These are phyloP conservation scores for Liopterus haemorrhoidalis DNA, from an alignment of 2,888 invertebrate species.

Conservation along the genomic window DNA sequence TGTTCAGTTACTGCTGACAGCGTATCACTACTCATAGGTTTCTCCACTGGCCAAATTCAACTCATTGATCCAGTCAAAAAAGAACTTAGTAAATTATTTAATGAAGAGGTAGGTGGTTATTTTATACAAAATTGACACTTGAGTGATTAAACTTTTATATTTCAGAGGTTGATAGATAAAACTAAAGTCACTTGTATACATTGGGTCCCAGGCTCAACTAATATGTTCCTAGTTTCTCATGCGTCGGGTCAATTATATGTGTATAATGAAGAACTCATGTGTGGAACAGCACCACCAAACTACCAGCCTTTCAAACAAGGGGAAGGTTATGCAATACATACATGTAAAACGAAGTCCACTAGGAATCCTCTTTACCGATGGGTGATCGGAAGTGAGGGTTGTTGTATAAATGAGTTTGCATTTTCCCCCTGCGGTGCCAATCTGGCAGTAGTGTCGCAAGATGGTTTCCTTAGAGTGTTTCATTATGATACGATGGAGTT, in stretches of 20 bases:
- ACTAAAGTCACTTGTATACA: constrained; percentile 92
- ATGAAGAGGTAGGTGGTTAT: constrained; percentile 79
- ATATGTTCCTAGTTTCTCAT: constrained; percentile 91
- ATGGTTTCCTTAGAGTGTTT: constrained; percentile 92
- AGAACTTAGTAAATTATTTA: constrained; percentile 92
- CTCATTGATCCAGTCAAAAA: constrained; percentile 95
- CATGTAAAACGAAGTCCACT: constrained; percentile 93
- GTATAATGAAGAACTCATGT: constrained; percentile 92
- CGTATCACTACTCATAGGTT: constrained; percentile 89
- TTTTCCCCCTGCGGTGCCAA: constrained; percentile 93
- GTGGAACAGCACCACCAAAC: constrained; percentile 83
- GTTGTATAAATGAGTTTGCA: constrained; percentile 90
- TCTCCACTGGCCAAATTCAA: constrained; percentile 97
- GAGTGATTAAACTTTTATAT: constrained; percentile 35
- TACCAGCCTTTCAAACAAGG: constrained; percentile 95
- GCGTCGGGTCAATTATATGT: constrained; percentile 95
- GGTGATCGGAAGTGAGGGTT: constrained; percentile 75
- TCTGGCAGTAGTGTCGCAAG: constrained; percentile 89
- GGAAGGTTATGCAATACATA: constrained; percentile 88
- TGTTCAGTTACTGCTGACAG: constrained; percentile 74
- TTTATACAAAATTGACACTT: neutral
- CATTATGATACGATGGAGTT: constrained; percentile 97
- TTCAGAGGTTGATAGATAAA: constrained; percentile 86
- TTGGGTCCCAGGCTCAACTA: constrained; percentile 94
- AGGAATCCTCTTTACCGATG: constrained; percentile 92